A percentile compares a stretch with the other conserved stretches of the same genome.
Conservation (phyloP, 2,797 vertebrate species). For the Australoheros facetus region DNA sequence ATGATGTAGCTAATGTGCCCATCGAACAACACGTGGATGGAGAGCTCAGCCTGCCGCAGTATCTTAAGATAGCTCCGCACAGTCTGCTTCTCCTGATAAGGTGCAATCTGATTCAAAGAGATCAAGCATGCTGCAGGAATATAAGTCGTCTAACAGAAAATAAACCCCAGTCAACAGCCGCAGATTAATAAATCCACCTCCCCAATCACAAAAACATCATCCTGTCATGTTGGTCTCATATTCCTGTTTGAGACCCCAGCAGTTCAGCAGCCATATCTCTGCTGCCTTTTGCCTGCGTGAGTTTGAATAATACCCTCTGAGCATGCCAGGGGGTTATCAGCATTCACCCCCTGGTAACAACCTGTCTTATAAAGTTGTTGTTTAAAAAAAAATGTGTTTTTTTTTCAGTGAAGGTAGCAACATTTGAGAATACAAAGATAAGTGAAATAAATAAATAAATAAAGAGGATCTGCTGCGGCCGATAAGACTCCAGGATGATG, state of each 20-base stretch:
- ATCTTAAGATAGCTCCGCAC: slow-evolving; percentile 69
- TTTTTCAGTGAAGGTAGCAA: slow-evolving; percentile 39
- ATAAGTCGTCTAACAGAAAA: slow-evolving; percentile 64
- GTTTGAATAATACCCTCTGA: slow-evolving; percentile 74
- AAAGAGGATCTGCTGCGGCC: slow-evolving; percentile 69
- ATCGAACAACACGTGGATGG: slow-evolving; percentile 63
- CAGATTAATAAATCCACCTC: slow-evolving; percentile 71
- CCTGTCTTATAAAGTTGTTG: slow-evolving; percentile 72
- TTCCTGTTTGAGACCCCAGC: slow-evolving; percentile 53
- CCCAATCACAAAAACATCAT: slow-evolving; percentile 49
- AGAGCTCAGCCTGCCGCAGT: slow-evolving; percentile 70
- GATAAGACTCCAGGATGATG: slow-evolving; percentile 75
- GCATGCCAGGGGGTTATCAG: slow-evolving; percentile 78
- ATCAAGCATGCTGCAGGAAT: slow-evolving; percentile 69
- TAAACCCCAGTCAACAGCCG: slow-evolving; percentile 68
- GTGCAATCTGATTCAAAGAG: slow-evolving; percentile 72
- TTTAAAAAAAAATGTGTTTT: neutral
- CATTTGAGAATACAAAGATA: slow-evolving; percentile 70
- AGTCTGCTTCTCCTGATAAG: slow-evolving; percentile 79
- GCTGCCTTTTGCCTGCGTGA: slow-evolving; percentile 55
- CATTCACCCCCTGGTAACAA: slow-evolving; percentile 67
- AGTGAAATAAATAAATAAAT: slow-evolving; percentile 65
- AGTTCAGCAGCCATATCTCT: slow-evolving; percentile 48
- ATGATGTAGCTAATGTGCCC: slow-evolving; percentile 77
- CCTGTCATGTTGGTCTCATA: slow-evolving; percentile 60